Evolutionary conservation across 2,113 vertebrate species (phyloP), one percentile per base, ranked within the genome.

Genomic region (Nettapus auritus): DNA sequence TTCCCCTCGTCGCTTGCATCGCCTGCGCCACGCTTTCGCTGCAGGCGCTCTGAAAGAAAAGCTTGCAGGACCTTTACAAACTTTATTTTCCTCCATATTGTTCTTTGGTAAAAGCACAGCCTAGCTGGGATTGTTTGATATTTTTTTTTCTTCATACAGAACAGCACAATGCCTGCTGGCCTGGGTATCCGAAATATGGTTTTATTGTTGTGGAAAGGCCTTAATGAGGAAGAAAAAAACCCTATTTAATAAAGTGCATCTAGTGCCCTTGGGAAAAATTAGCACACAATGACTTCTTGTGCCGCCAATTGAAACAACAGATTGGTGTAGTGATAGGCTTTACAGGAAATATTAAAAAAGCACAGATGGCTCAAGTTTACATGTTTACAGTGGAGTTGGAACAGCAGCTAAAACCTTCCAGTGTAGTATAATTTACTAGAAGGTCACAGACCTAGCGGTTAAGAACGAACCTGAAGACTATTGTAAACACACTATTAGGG

Each of bases 261-360:
- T 94, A 95, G 70, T 93, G 92, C 97, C 97, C 95, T 92, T 82
- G 96, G 97, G 97, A 97, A 95, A 97, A 97, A 97, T 97, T 96
- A 98, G 94, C 89, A 97, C 96, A 98, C 95, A 97, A 97, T 96
- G 97, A 96, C 93, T 98, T 97, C 93, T 97, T 97, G 93, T 97
- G 93, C 95, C 75, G 92, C 94, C 96, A 97, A 95, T 97, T 93
- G 96, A 97, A 98, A 91, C 15, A 63, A 92, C 88, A 93, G 89
- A 97, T 80, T 70, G 93, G 82, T 89, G 81, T 48, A 85, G 94
- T 75, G 94, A 97, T 94, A 95, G 94, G 74, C 92, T 96, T 97
- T 96, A 89, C 84, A 97, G 97, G 96, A 97, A 98, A 97, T 94
- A 96, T 95, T 97, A 96, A 97, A 97, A 94, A 95, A 93, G 90